Evolutionary conservation across 2,888 invertebrate species (phyloP).

Genomic region (Cordilura impudica): DNA sequence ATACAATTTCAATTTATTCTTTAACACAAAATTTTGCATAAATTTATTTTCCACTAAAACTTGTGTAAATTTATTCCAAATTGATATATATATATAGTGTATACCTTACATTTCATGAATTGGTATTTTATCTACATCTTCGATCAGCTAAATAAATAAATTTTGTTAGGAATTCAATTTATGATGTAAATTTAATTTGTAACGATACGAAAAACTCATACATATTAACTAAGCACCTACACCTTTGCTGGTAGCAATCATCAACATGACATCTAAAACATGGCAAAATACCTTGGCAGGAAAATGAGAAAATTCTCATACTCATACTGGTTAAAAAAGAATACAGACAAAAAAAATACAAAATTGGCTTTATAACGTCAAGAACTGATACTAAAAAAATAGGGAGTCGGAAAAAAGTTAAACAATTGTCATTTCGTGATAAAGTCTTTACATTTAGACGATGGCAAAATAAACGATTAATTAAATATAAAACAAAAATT

Average conservation of each 20-base stretch:
- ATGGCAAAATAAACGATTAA: constrained; percentile 65
- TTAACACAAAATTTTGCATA: constrained; percentile 45
- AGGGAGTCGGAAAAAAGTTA: background rate
- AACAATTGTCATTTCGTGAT: constrained; percentile 62
- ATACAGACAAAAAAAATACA: constrained; percentile 30
- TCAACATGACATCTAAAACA: background rate
- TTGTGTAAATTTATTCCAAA: constrained; percentile 51
- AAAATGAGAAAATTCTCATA: constrained; percentile 27
- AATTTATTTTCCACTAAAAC: constrained; percentile 31
- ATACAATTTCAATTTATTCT: too few relatives aligned
- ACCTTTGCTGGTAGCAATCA: background rate
- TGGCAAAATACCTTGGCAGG: background rate
- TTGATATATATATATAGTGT: constrained; percentile 26
- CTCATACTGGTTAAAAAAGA: constrained; percentile 9
- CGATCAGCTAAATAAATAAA: constrained; percentile 56
- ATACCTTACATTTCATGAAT: constrained; percentile 53
- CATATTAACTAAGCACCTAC: constrained; percentile 51
- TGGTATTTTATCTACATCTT: constrained; percentile 62
- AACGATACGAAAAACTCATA: constrained; percentile 44
- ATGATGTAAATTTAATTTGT: constrained; percentile 59
- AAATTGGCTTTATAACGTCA: constrained; percentile 31
- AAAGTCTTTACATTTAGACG: constrained; percentile 58
- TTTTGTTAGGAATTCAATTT: constrained; percentile 59
- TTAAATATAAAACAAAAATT: constrained; percentile 67
- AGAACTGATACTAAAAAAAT: constrained; percentile 10